Base-by-base conservation (phyloP, 2,113 vertebrate genomes). In the Gila orcuttii region DNA sequence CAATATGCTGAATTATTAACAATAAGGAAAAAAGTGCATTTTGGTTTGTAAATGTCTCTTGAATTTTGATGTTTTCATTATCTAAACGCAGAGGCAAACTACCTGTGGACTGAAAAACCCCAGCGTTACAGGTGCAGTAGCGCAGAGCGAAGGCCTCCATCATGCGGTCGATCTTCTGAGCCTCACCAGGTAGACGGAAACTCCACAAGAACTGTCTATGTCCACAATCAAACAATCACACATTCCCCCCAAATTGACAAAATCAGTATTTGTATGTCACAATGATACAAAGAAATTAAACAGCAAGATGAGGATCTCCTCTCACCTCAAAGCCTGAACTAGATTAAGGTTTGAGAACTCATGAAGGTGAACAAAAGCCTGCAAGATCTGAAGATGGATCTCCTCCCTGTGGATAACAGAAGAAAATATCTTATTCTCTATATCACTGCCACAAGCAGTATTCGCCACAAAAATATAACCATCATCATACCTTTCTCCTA, bases 131-230 rank as follows among this genome's bases (percentile, higher is more conserved):
- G 90, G 94, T 93, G 83, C 97, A 99, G 91, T 99, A 99, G 55
- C 96, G 94, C 39, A 84, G 90, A 15, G 97, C 97, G n/a, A 99
- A 99, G 1, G 96, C 93, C 87, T 99, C 98, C 97, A 99, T 99
- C 97, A 99, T 99, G 36, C 98, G 93, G 84, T 99, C 98, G 8
- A 99, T 99, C 94, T 99, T 99, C 94, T 99, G 98, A 0, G 98
- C 97, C 86, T 99, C 98, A 0, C 98, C 98, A 0, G 98, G 98
- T 89, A 99, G 95, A 42, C 98, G 96, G 86, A 99, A 99, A 80
- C 97, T 99, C 97, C 97, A 98, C 13, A 99, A 91, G 87, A 99
- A 99, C 92, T 98, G 97, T 83, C 98, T 99, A 78, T 17, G 59
- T 47, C 31, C 13, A 59, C 42, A 55, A 9, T 23, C 73, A 57